These are phyloP conservation scores for Perca flavescens DNA, from an alignment of 2,113 vertebrate genomes.

Conservation along the genomic window DNA sequence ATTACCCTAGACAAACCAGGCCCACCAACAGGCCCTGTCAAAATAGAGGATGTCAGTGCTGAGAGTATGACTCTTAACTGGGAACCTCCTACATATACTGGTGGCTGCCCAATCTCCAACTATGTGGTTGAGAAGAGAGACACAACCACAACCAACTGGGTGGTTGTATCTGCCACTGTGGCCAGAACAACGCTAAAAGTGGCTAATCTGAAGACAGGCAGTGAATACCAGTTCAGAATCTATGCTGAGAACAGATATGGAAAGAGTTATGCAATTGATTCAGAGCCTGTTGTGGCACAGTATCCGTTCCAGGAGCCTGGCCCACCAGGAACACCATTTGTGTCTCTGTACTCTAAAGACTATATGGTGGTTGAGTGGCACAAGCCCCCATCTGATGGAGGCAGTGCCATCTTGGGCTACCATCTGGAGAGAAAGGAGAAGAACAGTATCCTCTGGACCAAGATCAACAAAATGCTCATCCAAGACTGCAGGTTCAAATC, in stretches of 20 bases:
- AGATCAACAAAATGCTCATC: conserved; percentile 95
- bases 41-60: conserved; percentile 95
- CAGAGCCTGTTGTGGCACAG: conserved; percentile 90
- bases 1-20: conserved; percentile 97
- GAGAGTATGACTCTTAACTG: conserved; percentile 94
- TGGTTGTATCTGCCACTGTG: conserved; percentile 94
- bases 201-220: conserved; percentile 93
- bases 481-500: conserved; percentile 94
- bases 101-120: conserved; percentile 96
- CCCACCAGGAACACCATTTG: conserved; percentile 95
- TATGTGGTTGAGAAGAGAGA: conserved; percentile 98
- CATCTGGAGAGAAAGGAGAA: conserved; percentile 97
- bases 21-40: conserved; percentile 94
- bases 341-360: conserved; percentile 90
- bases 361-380: conserved; percentile 97
- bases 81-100: conserved; percentile 93
- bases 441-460: conserved; percentile 98
- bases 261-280: conserved; percentile 95
- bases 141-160: conserved; percentile 95
- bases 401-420: conserved; percentile 94
- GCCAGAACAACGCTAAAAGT: conserved; percentile 97
- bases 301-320: conserved; percentile 99
- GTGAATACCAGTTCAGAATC: conserved; percentile 97
- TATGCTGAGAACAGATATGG: conserved; percentile 97
- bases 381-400: conserved; percentile 95